Conservation (phyloP, 2,113 vertebrate species). For the Coracopsis vasa region DNA sequence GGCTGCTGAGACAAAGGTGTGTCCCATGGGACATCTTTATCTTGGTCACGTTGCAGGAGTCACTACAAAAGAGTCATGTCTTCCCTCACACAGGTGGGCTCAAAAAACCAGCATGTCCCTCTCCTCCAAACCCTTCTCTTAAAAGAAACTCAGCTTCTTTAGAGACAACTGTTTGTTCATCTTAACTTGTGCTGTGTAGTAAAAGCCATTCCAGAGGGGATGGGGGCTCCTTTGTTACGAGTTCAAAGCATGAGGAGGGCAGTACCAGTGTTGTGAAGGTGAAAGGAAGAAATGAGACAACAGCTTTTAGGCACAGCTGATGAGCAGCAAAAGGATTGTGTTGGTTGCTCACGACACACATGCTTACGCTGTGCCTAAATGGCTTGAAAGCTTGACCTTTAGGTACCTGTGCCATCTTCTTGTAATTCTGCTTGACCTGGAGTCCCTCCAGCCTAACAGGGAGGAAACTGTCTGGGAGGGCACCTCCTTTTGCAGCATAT, state of each 20-base stretch:
- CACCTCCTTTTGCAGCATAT: accelerated
- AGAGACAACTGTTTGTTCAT: neutral
- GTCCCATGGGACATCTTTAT: neutral
- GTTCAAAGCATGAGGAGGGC: neutral
- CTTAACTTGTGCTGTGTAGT: neutral
- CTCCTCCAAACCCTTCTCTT: neutral
- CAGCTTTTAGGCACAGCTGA: neutral
- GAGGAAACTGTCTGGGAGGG: neutral
- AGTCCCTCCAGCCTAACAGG: neutral
- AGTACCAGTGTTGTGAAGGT: neutral
- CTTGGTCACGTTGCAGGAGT: neutral
- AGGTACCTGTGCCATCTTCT: neutral
- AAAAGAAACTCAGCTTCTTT: neutral
- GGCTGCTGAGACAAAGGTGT: neutral
- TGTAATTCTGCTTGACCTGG: neutral
- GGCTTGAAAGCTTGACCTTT: neutral
- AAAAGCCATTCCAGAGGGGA: neutral
- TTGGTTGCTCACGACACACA: neutral
- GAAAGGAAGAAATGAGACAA: neutral
- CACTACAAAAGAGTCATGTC: neutral
- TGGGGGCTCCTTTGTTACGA: accelerated
- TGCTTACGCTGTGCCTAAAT: neutral
- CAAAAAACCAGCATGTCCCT: neutral
- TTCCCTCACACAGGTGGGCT: neutral
- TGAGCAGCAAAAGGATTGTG: neutral